Base-by-base conservation (phyloP, 2,113 vertebrate species). In the Pandion haliaetus region DNA sequence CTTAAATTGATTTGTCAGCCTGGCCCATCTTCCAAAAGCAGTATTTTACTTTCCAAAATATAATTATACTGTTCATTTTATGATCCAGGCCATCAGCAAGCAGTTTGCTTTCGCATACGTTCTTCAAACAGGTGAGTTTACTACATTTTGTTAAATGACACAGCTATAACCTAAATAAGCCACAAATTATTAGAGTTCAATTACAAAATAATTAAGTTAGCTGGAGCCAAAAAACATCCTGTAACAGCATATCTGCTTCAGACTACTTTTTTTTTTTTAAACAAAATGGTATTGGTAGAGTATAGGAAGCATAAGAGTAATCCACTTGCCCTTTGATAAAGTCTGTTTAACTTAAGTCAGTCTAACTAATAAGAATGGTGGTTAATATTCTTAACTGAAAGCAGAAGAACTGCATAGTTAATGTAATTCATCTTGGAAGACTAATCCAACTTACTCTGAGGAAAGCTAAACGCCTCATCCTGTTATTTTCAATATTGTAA, bases 61-160 rank as follows among this genome's bases (percentile, higher is more conserved):
- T 96, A 94, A 97, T 89, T 80, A 11, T 95, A 50, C 97, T 96
- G 77, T 96, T 97, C 66, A 96, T 95, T 95, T 73, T 98, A 78
- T 91, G 52, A 97, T 98, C 79, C 82, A 99, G 99, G 96, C 99
- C 99, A 28, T 99, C 99, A 84, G 99, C 99, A 84, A 98, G 98
- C 79, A 96, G 98, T 92, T 98, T 99, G 93, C 95, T 99, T 95
- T 98, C 98, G 24, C 99, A 99, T 81, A 98, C 98, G 74, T 99
- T 99, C 98, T 99, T 99, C 98, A 99, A 98, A 94, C 99, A 99
- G 99, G 99, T 99, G 66, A 96, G 98, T 94, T 86, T 76, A 69
- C 79, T 88, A 19, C 29, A 57, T 86, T 85, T 92, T 17, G 23
- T 97, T 65, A 94, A 62, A 95, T 74, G 40, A 79, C 26, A 70